Conservation (phyloP, 2,113 vertebrate species). For the Gymnocephalus cernua region DNA sequence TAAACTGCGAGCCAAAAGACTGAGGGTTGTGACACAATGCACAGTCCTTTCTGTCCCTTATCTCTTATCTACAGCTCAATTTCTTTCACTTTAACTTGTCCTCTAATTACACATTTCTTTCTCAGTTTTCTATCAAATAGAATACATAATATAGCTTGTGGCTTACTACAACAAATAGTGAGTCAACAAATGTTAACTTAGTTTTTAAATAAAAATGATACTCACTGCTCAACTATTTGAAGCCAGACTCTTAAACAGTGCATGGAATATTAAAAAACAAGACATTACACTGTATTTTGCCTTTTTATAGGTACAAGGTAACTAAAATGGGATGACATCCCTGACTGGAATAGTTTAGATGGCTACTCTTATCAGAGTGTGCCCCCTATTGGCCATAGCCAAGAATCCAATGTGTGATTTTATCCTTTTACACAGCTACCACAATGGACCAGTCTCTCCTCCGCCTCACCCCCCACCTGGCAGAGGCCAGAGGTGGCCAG, state of each 20-base stretch:
- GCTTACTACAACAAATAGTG: slow-evolving; percentile 26
- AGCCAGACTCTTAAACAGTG: slow-evolving; percentile 53
- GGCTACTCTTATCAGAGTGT: slow-evolving; percentile 73
- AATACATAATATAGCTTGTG: slow-evolving; percentile 3
- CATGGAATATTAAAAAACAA: slow-evolving; percentile 34
- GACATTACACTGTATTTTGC: slow-evolving; percentile 23
- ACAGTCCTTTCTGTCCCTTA: slow-evolving; percentile 29
- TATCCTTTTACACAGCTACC: slow-evolving; percentile 89
- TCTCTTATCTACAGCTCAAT: slow-evolving; percentile 35
- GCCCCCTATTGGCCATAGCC: slow-evolving; percentile 72
- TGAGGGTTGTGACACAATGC: slow-evolving; percentile 28
- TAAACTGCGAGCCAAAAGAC: slow-evolving; percentile 19
- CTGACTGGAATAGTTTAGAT: slow-evolving; percentile 33
- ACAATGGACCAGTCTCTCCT: slow-evolving; percentile 86
- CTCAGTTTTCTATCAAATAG: slow-evolving; percentile 40
- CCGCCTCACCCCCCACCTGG: slow-evolving; percentile 83
- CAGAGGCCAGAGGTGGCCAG: slow-evolving; percentile 87
- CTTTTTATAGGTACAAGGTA: slow-evolving; percentile 30
- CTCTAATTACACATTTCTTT: slow-evolving; percentile 23
- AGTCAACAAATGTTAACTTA: slow-evolving; percentile 13
- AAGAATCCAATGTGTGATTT: slow-evolving; percentile 85
- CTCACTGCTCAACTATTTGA: neutral
- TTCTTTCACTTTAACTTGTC: slow-evolving; percentile 28
- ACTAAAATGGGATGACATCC: slow-evolving; percentile 23
- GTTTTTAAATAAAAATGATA: slow-evolving; percentile 13